A percentile compares a stretch with the other conserved stretches of the same genome.
These are phyloP conservation scores for Leistus spinibarbis DNA, from an alignment of 2,888 invertebrate genomes.

Conservation along the genomic window DNA sequence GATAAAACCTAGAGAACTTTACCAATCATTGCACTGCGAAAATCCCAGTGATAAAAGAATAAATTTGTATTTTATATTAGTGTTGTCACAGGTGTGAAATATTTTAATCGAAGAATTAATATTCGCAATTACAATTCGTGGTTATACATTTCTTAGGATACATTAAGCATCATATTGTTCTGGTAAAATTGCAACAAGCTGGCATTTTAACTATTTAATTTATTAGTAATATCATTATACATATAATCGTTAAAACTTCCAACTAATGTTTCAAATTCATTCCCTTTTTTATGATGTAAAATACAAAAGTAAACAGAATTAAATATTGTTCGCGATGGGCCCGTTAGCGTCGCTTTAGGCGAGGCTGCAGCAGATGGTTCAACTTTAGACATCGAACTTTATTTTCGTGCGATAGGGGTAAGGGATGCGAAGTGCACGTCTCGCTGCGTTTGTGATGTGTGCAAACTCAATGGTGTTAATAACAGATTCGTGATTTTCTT, in stretches of 20 bases:
- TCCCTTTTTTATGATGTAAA: background rate
- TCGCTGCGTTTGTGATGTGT: slow-evolving; percentile 47
- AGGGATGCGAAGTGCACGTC: slow-evolving; percentile 41
- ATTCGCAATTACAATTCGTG: no score
- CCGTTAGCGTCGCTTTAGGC: background rate
- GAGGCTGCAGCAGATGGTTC: background rate
- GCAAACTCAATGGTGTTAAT: slow-evolving; percentile 47
- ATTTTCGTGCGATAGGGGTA: slow-evolving; percentile 11
- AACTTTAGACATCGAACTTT: background rate
- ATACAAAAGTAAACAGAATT: background rate
- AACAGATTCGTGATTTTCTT: slow-evolving; percentile 44
- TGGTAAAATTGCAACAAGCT: no score
- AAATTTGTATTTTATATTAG: no score
- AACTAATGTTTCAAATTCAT: background rate
- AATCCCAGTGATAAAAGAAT: no score
- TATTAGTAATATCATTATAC: no score
- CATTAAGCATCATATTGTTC: no score
- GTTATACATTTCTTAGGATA: no score
- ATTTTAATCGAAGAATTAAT: no score
- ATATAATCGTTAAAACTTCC: background rate
- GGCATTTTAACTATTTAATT: no score
- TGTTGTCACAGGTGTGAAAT: no score
- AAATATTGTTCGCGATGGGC: background rate
- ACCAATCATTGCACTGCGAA: no score
- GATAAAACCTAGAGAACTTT: no score